Evolutionary conservation across 2,888 invertebrate genomes (phyloP), one percentile per base, ranked within the genome.

Genomic region (Pheosia tremula): DNA sequence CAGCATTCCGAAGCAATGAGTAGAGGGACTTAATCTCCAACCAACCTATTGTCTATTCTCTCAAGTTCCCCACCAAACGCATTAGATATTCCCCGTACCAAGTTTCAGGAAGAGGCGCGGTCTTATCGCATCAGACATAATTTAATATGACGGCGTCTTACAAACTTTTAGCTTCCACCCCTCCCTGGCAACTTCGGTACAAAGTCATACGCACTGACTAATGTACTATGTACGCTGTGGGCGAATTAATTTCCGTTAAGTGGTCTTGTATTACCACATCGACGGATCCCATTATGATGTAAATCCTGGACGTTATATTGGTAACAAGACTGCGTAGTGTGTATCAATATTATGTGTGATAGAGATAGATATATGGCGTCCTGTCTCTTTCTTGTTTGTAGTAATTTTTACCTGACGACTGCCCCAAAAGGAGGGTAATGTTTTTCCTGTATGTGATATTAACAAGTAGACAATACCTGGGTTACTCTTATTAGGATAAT

Each of bases 241-340:
- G 71, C 67, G 71, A 78, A 80, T 81, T 82, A 84, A 85, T 85
- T 79, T 82, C 80, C 83, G 74, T 69, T 56, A 61, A 65, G 83
- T 65, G 84, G 84, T 82, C 77, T 68, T 68, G 74, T 68, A 61
- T 49, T 54, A 74, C 72, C 74, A 61, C 72, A 69, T 72, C 79
- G 71, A 64, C 66, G 76, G 70, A 75, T 79, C 74, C 77, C 82
- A 83, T 84, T 82, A 47, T 11, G 47, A 47, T n/a, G 47, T 47
- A 47, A 4, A n/a, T 2, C 45, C 45, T 41, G 41, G 41, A 47
- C 47, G 47, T 5, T 5, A 4, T n/a, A 47, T n/a, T 9, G 43
- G 11, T 47, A 47, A 47, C 47, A 6, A 47, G 47, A 47, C 47
- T n/a, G 47, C 6, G 43, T 43, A 9, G 9, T 43, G 43, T 9